Conservation (phyloP, 1,140 invertebrate species). For the Nylanderia fulva region DNA sequence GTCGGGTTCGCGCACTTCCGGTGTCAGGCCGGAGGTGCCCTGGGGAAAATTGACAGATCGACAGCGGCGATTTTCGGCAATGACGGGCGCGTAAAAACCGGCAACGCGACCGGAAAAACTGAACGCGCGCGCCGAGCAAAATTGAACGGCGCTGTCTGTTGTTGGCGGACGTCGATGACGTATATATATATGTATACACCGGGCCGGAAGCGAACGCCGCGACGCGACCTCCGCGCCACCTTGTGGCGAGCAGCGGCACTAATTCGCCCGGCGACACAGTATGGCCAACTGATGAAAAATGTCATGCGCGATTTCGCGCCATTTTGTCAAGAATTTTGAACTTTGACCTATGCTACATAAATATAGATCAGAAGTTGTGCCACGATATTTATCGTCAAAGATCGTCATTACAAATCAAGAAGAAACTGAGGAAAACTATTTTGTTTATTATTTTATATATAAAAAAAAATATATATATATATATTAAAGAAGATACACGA, state of each 20-base stretch:
- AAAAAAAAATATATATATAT: too few relatives aligned
- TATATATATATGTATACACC: slow-evolving; percentile 60
- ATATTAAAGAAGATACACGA: too few relatives aligned
- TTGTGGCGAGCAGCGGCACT: background rate
- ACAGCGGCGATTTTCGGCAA: background rate
- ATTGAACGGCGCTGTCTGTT: slow-evolving; percentile 42
- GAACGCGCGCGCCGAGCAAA: slow-evolving; percentile 18
- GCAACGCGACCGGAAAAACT: background rate
- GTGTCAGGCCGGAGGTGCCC: slow-evolving; percentile 38
- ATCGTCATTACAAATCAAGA: too few relatives aligned
- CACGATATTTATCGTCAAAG: too few relatives aligned
- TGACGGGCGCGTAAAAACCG: background rate
- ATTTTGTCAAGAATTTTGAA: background rate
- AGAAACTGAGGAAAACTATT: too few relatives aligned
- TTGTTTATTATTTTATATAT: too few relatives aligned
- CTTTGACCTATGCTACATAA: background rate
- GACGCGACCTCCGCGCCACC: slow-evolving; percentile 43
- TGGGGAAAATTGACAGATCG: background rate
- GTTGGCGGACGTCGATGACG: slow-evolving; percentile 19
- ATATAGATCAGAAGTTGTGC: background rate
- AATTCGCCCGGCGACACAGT: slow-evolving; percentile 69
- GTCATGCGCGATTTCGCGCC: background rate
- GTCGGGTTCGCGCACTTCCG: slow-evolving; percentile 68
- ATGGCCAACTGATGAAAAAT: slow-evolving; percentile 51
- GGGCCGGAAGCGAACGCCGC: slow-evolving; percentile 73